A percentile compares a stretch with the other conserved stretches of the same genome.
Evolutionary conservation across 2,888 invertebrate species (phyloP).

Genomic region (Scaptomyza parva): DNA sequence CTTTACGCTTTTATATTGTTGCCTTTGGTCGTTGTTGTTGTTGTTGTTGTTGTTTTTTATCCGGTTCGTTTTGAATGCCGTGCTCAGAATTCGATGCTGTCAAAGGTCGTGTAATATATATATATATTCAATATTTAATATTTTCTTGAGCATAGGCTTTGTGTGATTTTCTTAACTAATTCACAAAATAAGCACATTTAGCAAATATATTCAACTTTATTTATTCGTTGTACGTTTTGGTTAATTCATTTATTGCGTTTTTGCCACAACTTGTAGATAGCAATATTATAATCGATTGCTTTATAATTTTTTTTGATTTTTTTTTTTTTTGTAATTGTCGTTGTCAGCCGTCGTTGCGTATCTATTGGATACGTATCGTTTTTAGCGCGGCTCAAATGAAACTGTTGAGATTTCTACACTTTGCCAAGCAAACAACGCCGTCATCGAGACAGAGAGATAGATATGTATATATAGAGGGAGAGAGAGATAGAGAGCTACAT

Average conservation of each 20-base stretch:
- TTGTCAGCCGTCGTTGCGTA: constrained; percentile 71
- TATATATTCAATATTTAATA: constrained; percentile 6
- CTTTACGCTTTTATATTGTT: not conserved
- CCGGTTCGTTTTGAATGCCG: constrained; percentile 24
- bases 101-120: constrained; percentile 13
- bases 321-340: constrained; percentile 39
- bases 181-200: not conserved
- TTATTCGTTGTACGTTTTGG: constrained; percentile 56
- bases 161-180: not conserved
- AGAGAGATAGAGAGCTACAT: constrained; percentile 50
- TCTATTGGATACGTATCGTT: constrained; percentile 80
- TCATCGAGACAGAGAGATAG: constrained; percentile 11
- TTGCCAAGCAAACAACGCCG: constrained; percentile 53
- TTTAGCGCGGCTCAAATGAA: constrained; percentile 84
- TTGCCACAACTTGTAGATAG: constrained; percentile 38
- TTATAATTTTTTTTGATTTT: constrained; percentile 12
- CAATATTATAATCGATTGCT: constrained; percentile 29
- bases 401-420: constrained; percentile 76
- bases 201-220: constrained; percentile 2
- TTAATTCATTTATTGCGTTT: constrained; percentile 15
- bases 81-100: constrained; percentile 17
- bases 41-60: constrained; percentile 4
- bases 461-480: constrained; percentile 9
- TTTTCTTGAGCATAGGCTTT: not conserved
- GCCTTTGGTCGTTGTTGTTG: constrained; percentile 6